These are phyloP conservation scores for Eurosta solidaginis DNA, from an alignment of 1,140 invertebrate species.

Conservation along the genomic window DNA sequence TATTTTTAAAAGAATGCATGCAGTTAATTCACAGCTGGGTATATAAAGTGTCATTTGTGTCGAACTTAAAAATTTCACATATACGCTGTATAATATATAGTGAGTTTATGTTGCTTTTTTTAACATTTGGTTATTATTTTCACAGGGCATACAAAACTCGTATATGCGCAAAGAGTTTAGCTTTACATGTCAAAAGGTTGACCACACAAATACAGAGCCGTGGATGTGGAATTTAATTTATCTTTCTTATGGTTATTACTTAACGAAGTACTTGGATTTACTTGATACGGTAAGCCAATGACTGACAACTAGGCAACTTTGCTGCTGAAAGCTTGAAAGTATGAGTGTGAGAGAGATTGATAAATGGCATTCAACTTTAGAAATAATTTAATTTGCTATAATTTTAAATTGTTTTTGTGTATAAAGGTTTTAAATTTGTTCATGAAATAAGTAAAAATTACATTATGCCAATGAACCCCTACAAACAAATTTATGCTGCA, in stretches of 20 bases:
- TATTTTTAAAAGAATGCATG: too few relatives aligned
- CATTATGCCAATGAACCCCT: too few relatives aligned
- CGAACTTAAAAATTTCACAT: too few relatives aligned
- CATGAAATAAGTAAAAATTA: too few relatives aligned
- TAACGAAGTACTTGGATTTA: slow-evolving; percentile 65
- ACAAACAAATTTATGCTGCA: too few relatives aligned
- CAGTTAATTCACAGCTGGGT: too few relatives aligned
- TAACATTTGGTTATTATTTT: slow-evolving; percentile 31
- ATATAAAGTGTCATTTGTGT: too few relatives aligned
- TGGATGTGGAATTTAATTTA: slow-evolving; percentile 64
- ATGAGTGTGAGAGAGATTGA: neutral
- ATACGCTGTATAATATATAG: too few relatives aligned
- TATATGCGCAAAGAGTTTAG: slow-evolving; percentile 65
- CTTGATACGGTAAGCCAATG: slow-evolving; percentile 64
- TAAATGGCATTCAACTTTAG: neutral
- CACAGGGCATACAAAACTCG: slow-evolving; percentile 58
- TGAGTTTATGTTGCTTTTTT: neutral
- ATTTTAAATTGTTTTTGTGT: too few relatives aligned
- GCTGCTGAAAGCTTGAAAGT: neutral
- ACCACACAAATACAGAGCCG: slow-evolving; percentile 62
- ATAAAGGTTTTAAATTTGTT: too few relatives aligned
- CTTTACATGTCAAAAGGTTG: slow-evolving; percentile 69
- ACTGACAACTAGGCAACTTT: neutral
- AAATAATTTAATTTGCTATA: neutral
- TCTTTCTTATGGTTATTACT: slow-evolving; percentile 64